Evolutionary conservation across 2,888 invertebrate species (phyloP).

Genomic region (Ligdia adustata): DNA sequence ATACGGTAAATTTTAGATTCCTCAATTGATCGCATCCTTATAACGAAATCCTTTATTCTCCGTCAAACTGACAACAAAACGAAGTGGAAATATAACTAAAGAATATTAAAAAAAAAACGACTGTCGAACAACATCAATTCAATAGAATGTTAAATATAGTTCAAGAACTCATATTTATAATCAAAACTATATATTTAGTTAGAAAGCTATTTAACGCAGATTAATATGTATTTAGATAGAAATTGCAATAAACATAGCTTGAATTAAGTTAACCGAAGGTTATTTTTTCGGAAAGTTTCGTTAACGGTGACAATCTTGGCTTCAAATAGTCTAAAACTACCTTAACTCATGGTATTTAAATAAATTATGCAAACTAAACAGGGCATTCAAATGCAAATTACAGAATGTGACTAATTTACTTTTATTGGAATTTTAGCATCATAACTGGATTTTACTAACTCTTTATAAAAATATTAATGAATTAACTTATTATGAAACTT

Average conservation of each 20-base stretch:
- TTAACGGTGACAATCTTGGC: no score
- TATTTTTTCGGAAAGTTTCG: not conserved
- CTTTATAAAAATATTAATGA: no score
- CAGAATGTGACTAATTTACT: constrained; percentile 2
- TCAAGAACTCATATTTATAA: no score
- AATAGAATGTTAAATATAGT: no score
- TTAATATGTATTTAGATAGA: not conserved
- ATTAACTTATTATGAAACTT: no score
- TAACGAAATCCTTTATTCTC: no score
- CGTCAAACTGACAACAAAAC: no score
- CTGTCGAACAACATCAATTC: no score
- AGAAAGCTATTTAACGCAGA: not conserved
- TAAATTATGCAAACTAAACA: constrained; percentile 5
- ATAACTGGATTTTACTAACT: not conserved
- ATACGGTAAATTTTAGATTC: no score
- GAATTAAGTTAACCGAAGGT: not conserved
- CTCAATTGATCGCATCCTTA: no score
- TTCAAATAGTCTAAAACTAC: not conserved
- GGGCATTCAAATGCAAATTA: constrained; percentile 5
- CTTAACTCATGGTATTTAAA: constrained; percentile 2
- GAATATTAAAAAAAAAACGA: no score
- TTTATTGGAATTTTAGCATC: not conserved
- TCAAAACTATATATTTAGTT: constrained; percentile 14
- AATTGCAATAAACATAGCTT: not conserved
- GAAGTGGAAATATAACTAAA: no score